Evolutionary conservation across 2,888 invertebrate species (phyloP).

Genomic region (Alloplasta piceator): DNA sequence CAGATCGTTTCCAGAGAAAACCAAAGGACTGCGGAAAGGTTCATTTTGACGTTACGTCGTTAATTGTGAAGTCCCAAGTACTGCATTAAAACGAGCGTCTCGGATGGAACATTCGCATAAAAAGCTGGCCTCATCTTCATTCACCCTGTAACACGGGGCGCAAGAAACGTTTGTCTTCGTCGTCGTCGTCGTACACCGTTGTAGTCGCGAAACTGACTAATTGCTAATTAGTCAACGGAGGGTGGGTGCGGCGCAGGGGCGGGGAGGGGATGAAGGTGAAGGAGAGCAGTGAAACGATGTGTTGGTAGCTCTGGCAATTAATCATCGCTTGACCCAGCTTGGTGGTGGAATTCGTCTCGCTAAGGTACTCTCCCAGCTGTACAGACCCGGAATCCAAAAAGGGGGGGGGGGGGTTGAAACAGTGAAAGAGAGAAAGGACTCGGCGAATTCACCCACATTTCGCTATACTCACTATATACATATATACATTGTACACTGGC

Average conservation of each 20-base stretch:
- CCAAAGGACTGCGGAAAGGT: not conserved
- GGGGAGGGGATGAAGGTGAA: not conserved
- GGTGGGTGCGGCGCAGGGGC: constrained; percentile 2
- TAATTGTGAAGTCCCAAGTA: constrained; percentile 19
- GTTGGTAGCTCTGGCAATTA: constrained; percentile 73
- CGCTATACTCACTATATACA: constrained; percentile 36
- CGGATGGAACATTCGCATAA: constrained; percentile 42
- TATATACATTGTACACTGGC: not conserved
- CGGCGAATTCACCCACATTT: constrained; percentile 26
- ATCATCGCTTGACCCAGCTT: constrained; percentile 75
- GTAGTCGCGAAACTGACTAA: constrained; percentile 68
- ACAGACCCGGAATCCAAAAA: constrained; percentile 49
- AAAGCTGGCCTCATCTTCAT: constrained; percentile 36
- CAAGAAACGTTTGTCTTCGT: constrained; percentile 10
- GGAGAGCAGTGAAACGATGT: constrained; percentile 19
- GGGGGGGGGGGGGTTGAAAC: constrained; percentile 15
- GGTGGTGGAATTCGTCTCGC: constrained; percentile 55
- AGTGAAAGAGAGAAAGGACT: constrained; percentile 3
- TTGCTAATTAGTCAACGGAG: constrained; percentile 75
- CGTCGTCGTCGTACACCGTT: constrained; percentile 39
- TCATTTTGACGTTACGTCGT: not conserved
- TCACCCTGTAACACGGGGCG: constrained; percentile 7
- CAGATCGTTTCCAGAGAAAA: not conserved
- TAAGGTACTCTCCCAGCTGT: constrained; percentile 45
- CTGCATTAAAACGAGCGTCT: constrained; percentile 22